Conservation (phyloP, 1,140 invertebrate genomes). For the Hyles euphorbiae region DNA sequence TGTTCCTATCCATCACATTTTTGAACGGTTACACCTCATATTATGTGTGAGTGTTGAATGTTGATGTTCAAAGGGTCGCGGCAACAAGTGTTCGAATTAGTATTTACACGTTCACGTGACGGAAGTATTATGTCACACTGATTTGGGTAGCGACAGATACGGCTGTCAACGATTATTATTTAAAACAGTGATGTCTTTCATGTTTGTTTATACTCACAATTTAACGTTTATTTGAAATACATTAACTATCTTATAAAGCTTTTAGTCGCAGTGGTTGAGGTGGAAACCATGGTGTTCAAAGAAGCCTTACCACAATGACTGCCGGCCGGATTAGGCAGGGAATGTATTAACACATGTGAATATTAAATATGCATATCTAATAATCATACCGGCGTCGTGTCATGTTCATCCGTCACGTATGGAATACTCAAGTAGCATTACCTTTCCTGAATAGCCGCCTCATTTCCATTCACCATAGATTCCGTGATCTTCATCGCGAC, state of each 20-base stretch:
- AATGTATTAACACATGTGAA: no score
- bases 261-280: not conserved
- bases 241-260: no score
- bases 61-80: slow-evolving; percentile 25
- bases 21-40: slow-evolving; percentile 23
- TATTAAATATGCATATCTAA: slow-evolving; percentile 9
- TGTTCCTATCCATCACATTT: slow-evolving; percentile 26
- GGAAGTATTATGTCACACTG: slow-evolving; percentile 11
- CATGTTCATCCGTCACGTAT: slow-evolving; percentile 1
- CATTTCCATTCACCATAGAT: slow-evolving; percentile 21
- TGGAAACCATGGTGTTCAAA: no score
- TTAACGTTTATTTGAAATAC: no score
- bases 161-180: no score
- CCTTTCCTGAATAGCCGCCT: slow-evolving; percentile 33
- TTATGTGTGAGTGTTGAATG: slow-evolving; percentile 16
- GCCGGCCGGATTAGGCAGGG: no score
- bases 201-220: no score
- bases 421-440: slow-evolving; percentile 19
- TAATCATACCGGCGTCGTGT: slow-evolving; percentile 5
- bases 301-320: no score
- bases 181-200: no score
- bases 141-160: no score
- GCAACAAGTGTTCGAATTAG: slow-evolving; percentile 23
- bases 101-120: slow-evolving; percentile 10
- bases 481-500: slow-evolving; percentile 55